A percentile compares a stretch with the other conserved stretches of the same genome.
Evolutionary conservation across 2,113 vertebrate genomes (phyloP).

Genomic region (Bubo scandiacus): DNA sequence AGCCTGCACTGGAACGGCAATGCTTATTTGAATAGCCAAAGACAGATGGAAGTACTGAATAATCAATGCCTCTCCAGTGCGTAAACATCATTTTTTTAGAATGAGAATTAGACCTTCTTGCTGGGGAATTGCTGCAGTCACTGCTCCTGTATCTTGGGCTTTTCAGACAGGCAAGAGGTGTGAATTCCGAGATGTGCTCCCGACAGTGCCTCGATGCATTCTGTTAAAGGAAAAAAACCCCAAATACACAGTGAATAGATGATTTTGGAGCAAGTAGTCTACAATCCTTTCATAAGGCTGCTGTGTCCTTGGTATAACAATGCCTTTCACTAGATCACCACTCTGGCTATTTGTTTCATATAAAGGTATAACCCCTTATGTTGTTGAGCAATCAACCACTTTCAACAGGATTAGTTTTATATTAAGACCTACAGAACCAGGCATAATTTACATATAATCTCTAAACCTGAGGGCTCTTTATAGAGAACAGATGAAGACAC

Average conservation of each 20-base stretch:
- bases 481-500: not conserved
- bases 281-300: not conserved
- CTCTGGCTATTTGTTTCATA: not conserved
- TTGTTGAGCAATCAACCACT: not conserved
- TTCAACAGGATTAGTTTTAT: not conserved
- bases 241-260: not conserved
- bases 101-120: constrained; percentile 77
- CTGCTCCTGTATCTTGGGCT: constrained; percentile 71
- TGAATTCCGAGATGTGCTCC: constrained; percentile 82
- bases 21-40: constrained; percentile 72
- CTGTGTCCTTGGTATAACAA: not conserved
- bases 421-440: not conserved
- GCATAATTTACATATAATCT: not conserved
- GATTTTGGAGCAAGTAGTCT: not conserved
- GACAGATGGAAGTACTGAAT: constrained; percentile 79
- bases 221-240: constrained; percentile 61
- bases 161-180: constrained; percentile 81
- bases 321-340: not conserved
- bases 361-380: not conserved
- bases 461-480: not conserved
- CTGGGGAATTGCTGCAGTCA: constrained; percentile 70
- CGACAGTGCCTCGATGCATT: constrained; percentile 72
- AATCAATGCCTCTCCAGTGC: constrained; percentile 78
- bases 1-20: constrained; percentile 48
- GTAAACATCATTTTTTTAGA: constrained; percentile 80